phyloP scores from a whole-genome alignment of 2,113 vertebrate genomes.

The Hippocampus mohnikei region DNA sequence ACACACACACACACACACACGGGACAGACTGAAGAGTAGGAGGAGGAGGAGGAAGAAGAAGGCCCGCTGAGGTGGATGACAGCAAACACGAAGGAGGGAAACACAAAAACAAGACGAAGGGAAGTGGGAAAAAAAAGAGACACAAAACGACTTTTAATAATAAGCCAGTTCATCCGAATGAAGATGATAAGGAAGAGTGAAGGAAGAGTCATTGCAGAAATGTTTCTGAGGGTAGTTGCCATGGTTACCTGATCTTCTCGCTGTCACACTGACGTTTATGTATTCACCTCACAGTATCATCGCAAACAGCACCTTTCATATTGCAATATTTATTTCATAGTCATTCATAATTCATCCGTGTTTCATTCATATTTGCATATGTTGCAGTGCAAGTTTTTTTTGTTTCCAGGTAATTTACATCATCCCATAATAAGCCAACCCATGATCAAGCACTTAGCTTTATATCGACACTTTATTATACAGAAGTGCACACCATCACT shows the following conservation, averaged over 20 bases:
- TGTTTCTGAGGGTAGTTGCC: neutral
- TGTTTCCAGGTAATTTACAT: neutral
- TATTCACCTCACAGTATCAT: neutral
- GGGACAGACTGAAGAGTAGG: slow-evolving; percentile 5
- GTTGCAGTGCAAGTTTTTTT: neutral
- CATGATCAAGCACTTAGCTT: neutral
- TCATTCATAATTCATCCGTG: neutral
- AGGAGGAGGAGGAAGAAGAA: neutral
- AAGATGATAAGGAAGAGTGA: neutral
- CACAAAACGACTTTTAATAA: neutral
- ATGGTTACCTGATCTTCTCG: neutral
- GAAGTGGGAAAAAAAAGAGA: neutral
- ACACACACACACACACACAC: neutral
- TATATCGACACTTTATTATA: neutral
- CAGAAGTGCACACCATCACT: too few relatives aligned
- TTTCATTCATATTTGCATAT: neutral
- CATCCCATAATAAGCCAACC: too few relatives aligned
- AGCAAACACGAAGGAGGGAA: neutral
- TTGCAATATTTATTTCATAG: neutral
- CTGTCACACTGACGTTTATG: neutral
- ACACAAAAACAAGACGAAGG: slow-evolving; percentile 1
- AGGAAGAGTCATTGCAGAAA: neutral
- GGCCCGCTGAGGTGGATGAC: neutral
- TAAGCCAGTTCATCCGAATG: neutral
- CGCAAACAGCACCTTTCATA: neutral